Base-by-base conservation (phyloP, 2,888 invertebrate species). In the Heterodera filipjevi region DNA sequence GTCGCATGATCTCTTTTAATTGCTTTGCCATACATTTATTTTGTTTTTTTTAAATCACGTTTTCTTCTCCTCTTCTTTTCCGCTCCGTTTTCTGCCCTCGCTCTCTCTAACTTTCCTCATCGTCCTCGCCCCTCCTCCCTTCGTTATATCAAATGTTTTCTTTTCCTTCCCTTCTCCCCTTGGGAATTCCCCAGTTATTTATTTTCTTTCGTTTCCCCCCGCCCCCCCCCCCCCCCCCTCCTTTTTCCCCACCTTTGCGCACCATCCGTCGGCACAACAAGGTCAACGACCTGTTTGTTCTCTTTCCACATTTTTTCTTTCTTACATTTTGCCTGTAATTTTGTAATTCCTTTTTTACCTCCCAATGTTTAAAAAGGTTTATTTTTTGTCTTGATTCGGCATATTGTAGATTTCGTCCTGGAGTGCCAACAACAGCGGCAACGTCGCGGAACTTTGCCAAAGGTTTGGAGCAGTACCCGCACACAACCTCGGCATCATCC, bases 341-440 rank as follows among this genome's bases (percentile, higher is more conserved):
- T 49, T 49, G 46, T 49, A 49, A 12, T 49, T 49, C n/a, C n/a
- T n/a, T n/a, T n/a, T n/a, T n/a, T n/a, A n/a, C n/a, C n/a, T n/a
- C n/a, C n/a, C n/a, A n/a, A n/a, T n/a, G n/a, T 12, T 22, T 12
- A 10, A 8, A 3, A 27, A 39, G 10, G 39, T 39, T 39, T 39
- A 10, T 39, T 39, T 39, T 39, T 10, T 6, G 5, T 6, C 39
- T 39, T 39, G 10, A 39, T 39, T 39, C 39, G 39, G 39, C 39
- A 39, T 39, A 3, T 49, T 59, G n/a, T 12, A n/a, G 5, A 8
- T 27, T 59, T n/a, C 59, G 32, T 14, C 19, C 49, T 72, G 72
- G 72, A 49, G 72, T 70, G 44, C 27, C 39, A 70, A 44, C 70
- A 70, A 32, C 44, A 35, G 27, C 30, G 32, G 39, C 22, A 39